phyloP scores from a whole-genome alignment of 2,797 vertebrate genomes.

The Anniella stebbinsi region DNA sequence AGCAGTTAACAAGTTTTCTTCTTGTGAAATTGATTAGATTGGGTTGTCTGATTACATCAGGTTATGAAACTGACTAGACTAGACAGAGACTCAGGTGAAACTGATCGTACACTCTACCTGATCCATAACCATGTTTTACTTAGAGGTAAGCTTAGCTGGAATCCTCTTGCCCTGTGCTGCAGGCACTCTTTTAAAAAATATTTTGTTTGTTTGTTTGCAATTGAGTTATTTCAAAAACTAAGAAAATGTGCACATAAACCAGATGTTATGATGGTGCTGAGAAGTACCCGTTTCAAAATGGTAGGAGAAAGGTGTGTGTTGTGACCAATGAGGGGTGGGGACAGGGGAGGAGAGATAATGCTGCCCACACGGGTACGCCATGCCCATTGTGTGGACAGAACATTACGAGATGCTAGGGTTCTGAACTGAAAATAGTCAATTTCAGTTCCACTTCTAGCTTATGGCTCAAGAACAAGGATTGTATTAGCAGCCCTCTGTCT shows the following conservation, averaged over 20 bases:
- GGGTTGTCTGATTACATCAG: background rate
- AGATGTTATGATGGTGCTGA: background rate
- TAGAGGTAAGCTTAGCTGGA: background rate
- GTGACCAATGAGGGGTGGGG: background rate
- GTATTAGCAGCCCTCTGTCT: background rate
- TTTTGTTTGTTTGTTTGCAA: background rate
- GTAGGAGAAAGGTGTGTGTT: background rate
- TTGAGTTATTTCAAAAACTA: background rate
- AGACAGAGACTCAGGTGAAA: background rate
- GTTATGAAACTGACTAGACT: background rate
- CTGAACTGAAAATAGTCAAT: background rate
- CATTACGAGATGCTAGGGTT: background rate
- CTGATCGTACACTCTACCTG: background rate
- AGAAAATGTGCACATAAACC: background rate
- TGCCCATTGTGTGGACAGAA: background rate
- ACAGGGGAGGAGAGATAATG: background rate
- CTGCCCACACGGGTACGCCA: background rate
- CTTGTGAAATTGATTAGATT: background rate
- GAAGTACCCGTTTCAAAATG: background rate
- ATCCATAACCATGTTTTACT: no score
- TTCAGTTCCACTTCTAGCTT: background rate
- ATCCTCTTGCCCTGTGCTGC: background rate
- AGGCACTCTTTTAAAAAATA: background rate
- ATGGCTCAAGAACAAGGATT: background rate
- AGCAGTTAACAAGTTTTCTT: background rate